phyloP scores from a whole-genome alignment of 2,113 vertebrate genomes.

The Larimichthys crocea region DNA sequence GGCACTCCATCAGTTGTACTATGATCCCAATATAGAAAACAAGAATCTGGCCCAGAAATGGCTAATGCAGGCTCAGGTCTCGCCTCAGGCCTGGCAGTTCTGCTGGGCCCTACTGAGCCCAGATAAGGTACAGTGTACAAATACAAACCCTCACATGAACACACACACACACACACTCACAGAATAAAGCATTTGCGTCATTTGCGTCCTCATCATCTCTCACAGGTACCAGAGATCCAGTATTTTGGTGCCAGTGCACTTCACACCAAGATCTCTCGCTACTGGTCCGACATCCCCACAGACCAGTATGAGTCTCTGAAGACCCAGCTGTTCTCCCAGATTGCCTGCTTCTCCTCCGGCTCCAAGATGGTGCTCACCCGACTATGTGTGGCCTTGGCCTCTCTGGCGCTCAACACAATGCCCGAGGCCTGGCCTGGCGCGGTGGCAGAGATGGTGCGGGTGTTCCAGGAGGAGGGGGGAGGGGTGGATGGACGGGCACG shows the following conservation, averaged over 20 bases:
- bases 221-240: conserved; percentile 96
- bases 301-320: conserved; percentile 98
- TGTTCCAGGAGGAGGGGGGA: conserved; percentile 96
- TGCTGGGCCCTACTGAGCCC: conserved; percentile 96
- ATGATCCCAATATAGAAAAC: conserved; percentile 99
- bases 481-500: conserved; percentile 93
- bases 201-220: background rate
- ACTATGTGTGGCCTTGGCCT: conserved; percentile 96
- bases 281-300: conserved; percentile 97
- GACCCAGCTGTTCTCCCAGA: conserved; percentile 97
- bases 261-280: conserved; percentile 98
- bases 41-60: conserved; percentile 99
- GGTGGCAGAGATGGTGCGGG: conserved; percentile 96
- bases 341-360: conserved; percentile 94
- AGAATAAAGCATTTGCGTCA: background rate
- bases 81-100: conserved; percentile 99
- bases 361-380: conserved; percentile 99
- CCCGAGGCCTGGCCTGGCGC: conserved; percentile 97
- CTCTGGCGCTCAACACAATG: conserved; percentile 98
- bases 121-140: conserved; percentile 86
- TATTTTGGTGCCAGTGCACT: conserved; percentile 98
- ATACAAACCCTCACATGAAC: conserved; percentile 4
- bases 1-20: conserved; percentile 98
- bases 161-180: background rate
- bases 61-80: conserved; percentile 99